Conservation (phyloP, 1,140 invertebrate genomes). For the Ephestia elutella region DNA sequence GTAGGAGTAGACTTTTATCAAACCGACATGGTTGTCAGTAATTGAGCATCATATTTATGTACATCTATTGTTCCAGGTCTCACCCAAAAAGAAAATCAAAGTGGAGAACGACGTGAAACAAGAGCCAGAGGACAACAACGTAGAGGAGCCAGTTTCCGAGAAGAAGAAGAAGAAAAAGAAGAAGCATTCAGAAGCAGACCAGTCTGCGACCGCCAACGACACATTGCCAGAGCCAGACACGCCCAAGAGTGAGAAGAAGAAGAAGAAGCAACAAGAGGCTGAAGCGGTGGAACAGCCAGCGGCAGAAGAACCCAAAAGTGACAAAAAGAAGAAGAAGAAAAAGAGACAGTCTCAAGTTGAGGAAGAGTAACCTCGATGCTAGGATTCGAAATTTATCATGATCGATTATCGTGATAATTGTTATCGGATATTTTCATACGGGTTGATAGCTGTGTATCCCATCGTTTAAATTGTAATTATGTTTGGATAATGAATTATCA, state of each 20-base stretch:
- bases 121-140: slow-evolving; percentile 21
- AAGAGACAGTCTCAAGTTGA: slow-evolving; percentile 40
- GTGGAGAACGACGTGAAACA: slow-evolving; percentile 29
- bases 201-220: slow-evolving; percentile 26
- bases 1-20: too few relatives aligned
- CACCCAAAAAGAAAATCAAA: slow-evolving; percentile 43
- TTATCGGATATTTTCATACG: neutral
- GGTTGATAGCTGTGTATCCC: neutral
- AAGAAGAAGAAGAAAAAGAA: slow-evolving; percentile 72
- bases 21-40: too few relatives aligned
- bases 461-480: too few relatives aligned
- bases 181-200: slow-evolving; percentile 21
- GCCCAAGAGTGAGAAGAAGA: slow-evolving; percentile 48
- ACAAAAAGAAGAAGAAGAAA: slow-evolving; percentile 59
- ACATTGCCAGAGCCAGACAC: slow-evolving; percentile 22
- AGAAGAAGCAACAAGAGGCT: slow-evolving; percentile 46
- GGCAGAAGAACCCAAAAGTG: slow-evolving; percentile 34
- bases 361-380: slow-evolving; percentile 30
- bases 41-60: too few relatives aligned
- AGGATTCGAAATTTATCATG: neutral
- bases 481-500: neutral
- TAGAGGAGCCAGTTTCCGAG: slow-evolving; percentile 36
- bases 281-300: slow-evolving; percentile 34
- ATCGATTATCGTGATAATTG: neutral
- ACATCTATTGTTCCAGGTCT: slow-evolving; percentile 24